Conservation (phyloP, 2,888 invertebrate species). For the Thumatha senex region DNA sequence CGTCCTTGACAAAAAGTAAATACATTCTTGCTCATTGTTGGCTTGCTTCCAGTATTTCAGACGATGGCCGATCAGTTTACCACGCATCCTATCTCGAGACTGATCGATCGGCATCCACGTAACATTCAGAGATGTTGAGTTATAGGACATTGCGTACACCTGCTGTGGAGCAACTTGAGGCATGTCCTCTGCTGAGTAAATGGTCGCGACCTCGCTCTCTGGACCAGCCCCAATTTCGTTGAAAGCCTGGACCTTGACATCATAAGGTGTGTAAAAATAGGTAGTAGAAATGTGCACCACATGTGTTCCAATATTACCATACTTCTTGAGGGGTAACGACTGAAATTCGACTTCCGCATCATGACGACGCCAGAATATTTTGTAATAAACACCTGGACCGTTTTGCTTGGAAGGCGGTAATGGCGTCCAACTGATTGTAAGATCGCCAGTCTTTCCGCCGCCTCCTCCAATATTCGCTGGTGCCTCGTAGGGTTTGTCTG, state of each 20-base stretch:
- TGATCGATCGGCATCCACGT: constrained; percentile 95
- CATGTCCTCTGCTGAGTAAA: constrained; percentile 96
- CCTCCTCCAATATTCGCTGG: constrained; percentile 95
- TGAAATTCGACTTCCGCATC: constrained; percentile 90
- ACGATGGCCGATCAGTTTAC: constrained; percentile 95
- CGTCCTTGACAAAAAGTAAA: constrained; percentile 93
- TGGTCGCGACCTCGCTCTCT: constrained; percentile 87
- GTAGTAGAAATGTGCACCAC: constrained; percentile 89
- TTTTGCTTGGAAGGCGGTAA: constrained; percentile 91
- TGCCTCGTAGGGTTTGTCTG: constrained; percentile 90
- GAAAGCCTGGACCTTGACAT: constrained; percentile 93
- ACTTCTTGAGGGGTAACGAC: constrained; percentile 86
- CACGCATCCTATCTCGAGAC: constrained; percentile 92
- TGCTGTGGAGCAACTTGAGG: constrained; percentile 94
- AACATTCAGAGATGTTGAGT: constrained; percentile 96
- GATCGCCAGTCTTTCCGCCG: constrained; percentile 97
- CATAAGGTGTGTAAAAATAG: constrained; percentile 92
- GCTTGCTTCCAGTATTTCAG: constrained; percentile 95
- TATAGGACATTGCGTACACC: constrained; percentile 90
- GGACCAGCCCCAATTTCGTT: constrained; percentile 93
- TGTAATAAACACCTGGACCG: constrained; percentile 94
- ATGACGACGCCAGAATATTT: constrained; percentile 92
- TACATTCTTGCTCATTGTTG: constrained; percentile 89
- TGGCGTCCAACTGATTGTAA: constrained; percentile 95
- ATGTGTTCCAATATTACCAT: constrained; percentile 90